These are phyloP conservation scores for Venustaconcha ellipsiformis DNA, from an alignment of 1,140 invertebrate species.

Conservation along the genomic window DNA sequence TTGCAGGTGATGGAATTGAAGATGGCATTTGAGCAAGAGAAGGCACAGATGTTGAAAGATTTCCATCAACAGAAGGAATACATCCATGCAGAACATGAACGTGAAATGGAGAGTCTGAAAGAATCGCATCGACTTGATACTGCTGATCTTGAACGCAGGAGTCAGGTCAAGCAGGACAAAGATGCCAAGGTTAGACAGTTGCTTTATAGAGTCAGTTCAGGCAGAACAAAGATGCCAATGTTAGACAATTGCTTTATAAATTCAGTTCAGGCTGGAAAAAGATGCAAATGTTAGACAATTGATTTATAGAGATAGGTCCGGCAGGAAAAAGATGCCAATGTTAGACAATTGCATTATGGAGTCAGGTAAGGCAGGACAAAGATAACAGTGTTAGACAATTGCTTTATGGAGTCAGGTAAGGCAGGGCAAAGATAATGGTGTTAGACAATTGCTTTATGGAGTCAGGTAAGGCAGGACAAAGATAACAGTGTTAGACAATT, in stretches of 20 bases:
- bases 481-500: no score
- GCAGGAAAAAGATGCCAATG: no score
- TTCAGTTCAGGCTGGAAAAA: no score
- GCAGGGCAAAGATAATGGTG: background rate
- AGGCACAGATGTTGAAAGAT: conserved; percentile 55
- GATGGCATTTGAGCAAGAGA: conserved; percentile 56
- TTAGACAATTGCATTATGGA: no score
- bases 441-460: background rate
- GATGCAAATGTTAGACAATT: no score
- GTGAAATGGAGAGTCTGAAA: conserved; percentile 58
- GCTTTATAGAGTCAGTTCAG: conserved; percentile 2
- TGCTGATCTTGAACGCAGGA: conserved; percentile 47
- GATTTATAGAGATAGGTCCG: no score
- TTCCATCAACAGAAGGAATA: conserved; percentile 61
- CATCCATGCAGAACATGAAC: conserved; percentile 56
- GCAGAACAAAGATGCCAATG: conserved; percentile 47
- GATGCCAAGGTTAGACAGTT: conserved; percentile 49
- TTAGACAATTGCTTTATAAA: conserved; percentile 7
- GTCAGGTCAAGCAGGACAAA: conserved; percentile 50
- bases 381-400: background rate
- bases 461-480: no score
- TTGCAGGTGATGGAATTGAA: conserved; percentile 57
- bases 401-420: background rate
- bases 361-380: no score
- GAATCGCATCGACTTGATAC: conserved; percentile 52